Evolutionary conservation across 2,113 vertebrate genomes (phyloP), one percentile per base, ranked within the genome.

Genomic region (Scalopus aquaticus): DNA sequence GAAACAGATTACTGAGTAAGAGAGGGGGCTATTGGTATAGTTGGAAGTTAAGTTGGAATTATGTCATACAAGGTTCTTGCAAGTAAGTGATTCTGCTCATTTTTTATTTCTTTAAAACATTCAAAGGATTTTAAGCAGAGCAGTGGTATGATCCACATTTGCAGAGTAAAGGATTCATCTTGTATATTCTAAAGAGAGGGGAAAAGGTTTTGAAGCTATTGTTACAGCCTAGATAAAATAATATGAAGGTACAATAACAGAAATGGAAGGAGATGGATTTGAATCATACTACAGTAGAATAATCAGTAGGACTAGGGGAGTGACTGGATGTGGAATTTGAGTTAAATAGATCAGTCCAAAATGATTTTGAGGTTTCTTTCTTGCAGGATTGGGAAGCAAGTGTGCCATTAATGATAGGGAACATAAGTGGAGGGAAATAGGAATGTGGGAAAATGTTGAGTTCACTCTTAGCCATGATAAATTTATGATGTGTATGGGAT

Each of bases 91-190:
- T 49, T 35, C 37, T 73, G 1, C 86, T 89, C 30, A 13, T 54
- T 96, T 93, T 24, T 56, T 44, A 79, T 90, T 69, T 90, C 62
- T 44, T 60, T 93, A 51, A 84, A 67, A 37, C 9, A 51, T 11
- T 73, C 13, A n/a, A 37, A 70, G 76, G 2, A 5, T 67, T 89
- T 82, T 86, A 64, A 51, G 82, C 19, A 82, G 56, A 4, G 2
- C 13, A 79, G 37, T 54, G 11, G 11, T 64, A 22, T 51, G 35
- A 35, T 90, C 20, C 8, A 3, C 79, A 26, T 92, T 22, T n/a
- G 35, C 3, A 70, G 42, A 90, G 49, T 35, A 28, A 32, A 87
- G 35, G 46, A 13, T 92, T 13, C 8, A 54, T 64, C 58, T 74
- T 10, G 4, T 44, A 6, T 6, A 56, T 56, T 60, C 12, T 74